A percentile compares a stretch with the other conserved stretches of the same genome.
phyloP scores from a whole-genome alignment of 2,797 vertebrate genomes.

The Halcyon badia region DNA sequence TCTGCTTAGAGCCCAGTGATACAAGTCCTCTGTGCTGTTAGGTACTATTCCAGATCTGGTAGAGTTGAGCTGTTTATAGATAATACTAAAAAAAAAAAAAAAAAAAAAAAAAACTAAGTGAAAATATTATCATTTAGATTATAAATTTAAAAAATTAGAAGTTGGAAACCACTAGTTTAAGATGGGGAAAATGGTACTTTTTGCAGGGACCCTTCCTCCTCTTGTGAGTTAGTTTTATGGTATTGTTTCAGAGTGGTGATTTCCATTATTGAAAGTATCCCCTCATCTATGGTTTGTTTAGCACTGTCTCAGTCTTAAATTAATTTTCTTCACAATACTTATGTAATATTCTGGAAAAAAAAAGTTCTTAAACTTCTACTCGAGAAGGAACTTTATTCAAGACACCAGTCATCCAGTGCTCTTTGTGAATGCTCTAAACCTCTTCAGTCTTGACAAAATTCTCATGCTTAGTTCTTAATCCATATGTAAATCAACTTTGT shows the following conservation, averaged over 20 bases:
- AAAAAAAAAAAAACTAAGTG: neutral
- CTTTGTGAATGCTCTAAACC: neutral
- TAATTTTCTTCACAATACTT: neutral
- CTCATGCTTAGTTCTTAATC: neutral
- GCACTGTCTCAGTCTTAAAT: rapidly evolving
- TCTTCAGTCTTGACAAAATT: neutral
- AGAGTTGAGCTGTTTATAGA: neutral
- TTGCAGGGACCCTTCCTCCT: neutral
- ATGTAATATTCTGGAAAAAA: neutral
- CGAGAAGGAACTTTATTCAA: neutral
- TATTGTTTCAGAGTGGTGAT: neutral
- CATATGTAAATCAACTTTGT: neutral
- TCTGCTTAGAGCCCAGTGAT: neutral
- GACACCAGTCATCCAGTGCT: neutral
- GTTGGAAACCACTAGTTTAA: neutral
- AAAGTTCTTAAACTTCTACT: neutral
- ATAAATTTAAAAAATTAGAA: neutral
- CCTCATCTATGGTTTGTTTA: neutral
- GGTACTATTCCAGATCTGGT: neutral
- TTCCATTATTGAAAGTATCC: neutral
- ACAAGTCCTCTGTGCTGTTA: neutral
- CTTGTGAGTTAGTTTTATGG: neutral
- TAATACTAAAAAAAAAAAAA: neutral
- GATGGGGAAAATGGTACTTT: neutral
- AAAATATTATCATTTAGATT: neutral